phyloP scores from a whole-genome alignment of 2,888 invertebrate genomes.

The Mongoloraphidia duomilia region DNA sequence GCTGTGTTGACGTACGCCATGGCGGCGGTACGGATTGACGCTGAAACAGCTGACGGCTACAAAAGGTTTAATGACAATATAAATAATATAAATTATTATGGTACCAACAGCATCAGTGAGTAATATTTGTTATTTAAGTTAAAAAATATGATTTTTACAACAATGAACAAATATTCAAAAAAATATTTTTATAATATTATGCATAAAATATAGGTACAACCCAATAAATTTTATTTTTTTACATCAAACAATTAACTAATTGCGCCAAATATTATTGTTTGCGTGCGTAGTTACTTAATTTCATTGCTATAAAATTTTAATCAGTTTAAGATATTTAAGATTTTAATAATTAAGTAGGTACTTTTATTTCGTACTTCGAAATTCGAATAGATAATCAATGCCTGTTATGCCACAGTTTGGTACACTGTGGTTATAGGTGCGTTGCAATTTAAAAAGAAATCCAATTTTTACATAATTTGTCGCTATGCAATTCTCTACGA shows the following conservation, averaged over 20 bases:
- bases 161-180: neutral
- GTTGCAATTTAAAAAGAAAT: no score
- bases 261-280: neutral
- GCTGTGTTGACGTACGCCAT: constrained; percentile 25
- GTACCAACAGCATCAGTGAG: constrained; percentile 47
- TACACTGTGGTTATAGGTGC: no score
- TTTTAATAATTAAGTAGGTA: no score
- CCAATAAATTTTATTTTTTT: neutral
- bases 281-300: no score
- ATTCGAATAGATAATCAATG: no score
- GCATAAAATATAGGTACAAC: neutral
- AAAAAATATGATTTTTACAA: neutral
- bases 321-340: no score
- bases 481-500: no score
- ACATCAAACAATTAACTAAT: neutral
- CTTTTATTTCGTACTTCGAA: no score
- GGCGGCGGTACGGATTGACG: constrained; percentile 40
- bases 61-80: constrained; percentile 46
- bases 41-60: constrained; percentile 45
- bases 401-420: no score
- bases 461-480: no score
- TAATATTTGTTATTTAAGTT: constrained; percentile 4
- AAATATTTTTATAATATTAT: neutral
- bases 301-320: no score
- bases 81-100: constrained; percentile 35